Evolutionary conservation across 1,140 invertebrate species (phyloP).

Genomic region (Thrips palmi): DNA sequence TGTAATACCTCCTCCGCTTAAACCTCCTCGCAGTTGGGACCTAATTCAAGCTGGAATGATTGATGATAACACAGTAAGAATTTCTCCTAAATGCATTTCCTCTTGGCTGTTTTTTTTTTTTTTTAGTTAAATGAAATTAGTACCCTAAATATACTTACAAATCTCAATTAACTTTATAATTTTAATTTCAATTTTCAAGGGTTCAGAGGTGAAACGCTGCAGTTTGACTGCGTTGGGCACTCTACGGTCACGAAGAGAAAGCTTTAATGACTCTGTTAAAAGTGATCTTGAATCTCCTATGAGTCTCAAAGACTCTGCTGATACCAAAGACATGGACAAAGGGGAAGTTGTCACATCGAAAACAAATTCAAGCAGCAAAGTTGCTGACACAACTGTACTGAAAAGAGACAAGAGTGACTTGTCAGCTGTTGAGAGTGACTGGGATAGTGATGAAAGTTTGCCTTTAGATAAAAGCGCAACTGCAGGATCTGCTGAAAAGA

Average conservation of each 20-base stretch:
- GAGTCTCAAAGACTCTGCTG: too few species aligned
- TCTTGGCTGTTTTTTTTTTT: constrained; percentile 5
- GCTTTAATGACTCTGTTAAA: constrained; percentile 13
- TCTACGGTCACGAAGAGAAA: constrained; percentile 14
- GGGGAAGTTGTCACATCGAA: too few species aligned
- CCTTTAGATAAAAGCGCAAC: constrained; percentile 11
- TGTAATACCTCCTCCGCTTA: constrained; percentile 19
- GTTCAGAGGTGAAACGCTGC: constrained; percentile 11
- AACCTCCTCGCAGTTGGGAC: constrained; percentile 21
- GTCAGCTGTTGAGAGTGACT: too few species aligned
- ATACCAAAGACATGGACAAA: too few species aligned
- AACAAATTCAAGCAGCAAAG: too few species aligned
- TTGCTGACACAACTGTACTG: background rate
- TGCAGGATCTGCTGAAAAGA: background rate
- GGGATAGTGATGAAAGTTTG: constrained; percentile 13
- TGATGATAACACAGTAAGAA: too few species aligned
- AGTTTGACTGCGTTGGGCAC: constrained; percentile 16
- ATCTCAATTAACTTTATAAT: constrained; percentile 1
- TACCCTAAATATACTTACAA: constrained; percentile 9
- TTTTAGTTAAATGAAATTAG: constrained; percentile 11
- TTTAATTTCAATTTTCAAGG: background rate
- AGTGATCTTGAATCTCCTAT: too few species aligned
- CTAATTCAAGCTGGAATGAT: constrained; percentile 21
- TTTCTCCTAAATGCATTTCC: too few species aligned
- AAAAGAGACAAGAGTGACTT: background rate